Percentiles rank a stretch among this genome's conserved stretches.
Conservation (phyloP, 2,113 vertebrate species). For the Otolemur garnettii region DNA sequence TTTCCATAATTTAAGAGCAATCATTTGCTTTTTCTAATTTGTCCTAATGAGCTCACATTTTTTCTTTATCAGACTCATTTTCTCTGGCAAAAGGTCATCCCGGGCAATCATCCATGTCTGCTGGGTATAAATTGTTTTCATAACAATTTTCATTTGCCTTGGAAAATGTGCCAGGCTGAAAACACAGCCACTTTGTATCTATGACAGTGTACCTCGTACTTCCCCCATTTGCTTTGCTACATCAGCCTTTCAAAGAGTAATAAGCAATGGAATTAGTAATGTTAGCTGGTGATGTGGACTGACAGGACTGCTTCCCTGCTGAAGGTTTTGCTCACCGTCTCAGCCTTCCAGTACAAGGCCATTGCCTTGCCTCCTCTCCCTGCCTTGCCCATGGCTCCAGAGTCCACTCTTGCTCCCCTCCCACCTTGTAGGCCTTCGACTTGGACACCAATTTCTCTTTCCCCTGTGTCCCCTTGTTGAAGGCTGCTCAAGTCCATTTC, state of each 20-base stretch:
- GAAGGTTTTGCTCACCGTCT: not conserved
- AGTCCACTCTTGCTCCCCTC: not conserved
- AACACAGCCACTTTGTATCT: conserved; percentile 77
- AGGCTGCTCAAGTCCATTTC: not conserved
- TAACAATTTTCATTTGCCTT: conserved; percentile 83
- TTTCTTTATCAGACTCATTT: conserved; percentile 82
- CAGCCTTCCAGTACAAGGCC: not conserved
- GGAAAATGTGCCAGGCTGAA: conserved; percentile 71
- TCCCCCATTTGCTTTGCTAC: not conserved
- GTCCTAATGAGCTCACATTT: conserved; percentile 82
- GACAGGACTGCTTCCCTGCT: not conserved
- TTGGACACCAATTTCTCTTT: not conserved
- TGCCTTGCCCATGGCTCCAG: not conserved
- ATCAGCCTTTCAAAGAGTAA: conserved; percentile 57
- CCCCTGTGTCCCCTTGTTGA: not conserved
- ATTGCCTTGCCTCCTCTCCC: not conserved
- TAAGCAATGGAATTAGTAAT: not conserved
- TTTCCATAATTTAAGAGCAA: conserved; percentile 83
- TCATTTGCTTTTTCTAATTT: conserved; percentile 84
- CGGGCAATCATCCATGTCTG: conserved; percentile 81
- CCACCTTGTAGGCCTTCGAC: not conserved
- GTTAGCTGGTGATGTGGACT: not conserved
- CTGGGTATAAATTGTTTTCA: conserved; percentile 84
- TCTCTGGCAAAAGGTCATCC: conserved; percentile 83
- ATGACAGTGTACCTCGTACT: conserved; percentile 17